Evolutionary conservation across 1,140 invertebrate genomes (phyloP), one percentile per base, ranked within the genome.

Genomic region (Eueides isabella): DNA sequence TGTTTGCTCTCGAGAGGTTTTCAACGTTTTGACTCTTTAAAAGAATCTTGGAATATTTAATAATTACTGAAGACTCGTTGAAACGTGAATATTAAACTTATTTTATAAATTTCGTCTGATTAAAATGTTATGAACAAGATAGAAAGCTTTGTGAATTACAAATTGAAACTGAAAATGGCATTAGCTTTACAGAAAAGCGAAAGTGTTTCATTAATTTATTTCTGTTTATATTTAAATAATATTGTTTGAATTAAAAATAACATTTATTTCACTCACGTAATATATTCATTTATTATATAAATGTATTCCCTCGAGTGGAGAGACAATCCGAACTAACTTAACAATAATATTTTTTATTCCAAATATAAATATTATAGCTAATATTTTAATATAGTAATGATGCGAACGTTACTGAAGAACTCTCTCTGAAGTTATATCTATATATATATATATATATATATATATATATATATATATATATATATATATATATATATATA

Each of bases 81-180:
- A 55, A 23, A 55, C 48, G 11, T 55, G 48, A 55, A 55, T 55
- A 55, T 55, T 55, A 55, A 55, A 55, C 12, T 55, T 12, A 26
- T 26, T 55, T 55, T 55, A 55, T 26, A 55, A 55, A 55, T 55
- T 55, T 55, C 48, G 48, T 55, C 19, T 23, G 48, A 55, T 26
- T 55, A 55, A 26, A 55, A 55, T 26, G 23, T 26, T 55, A 55
- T 55, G 19, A 55, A 55, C 19, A 55, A 55, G 48, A 23, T 55
- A 55, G 48, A 55, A 12, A 55, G 48, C 48, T 55, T 55, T 55
- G n/a, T 55, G 48, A 55, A 55, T 55, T 23, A 23, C 11, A 55
- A 55, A 55, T 55, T 55, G 23, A 12, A 55, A 55, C 48, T 55
- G 48, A 55, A 55, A 55, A 55, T 55, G 48, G 48, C 48, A 55